Conservation (phyloP, 2,888 invertebrate species). For the Harpalus rufipes region DNA sequence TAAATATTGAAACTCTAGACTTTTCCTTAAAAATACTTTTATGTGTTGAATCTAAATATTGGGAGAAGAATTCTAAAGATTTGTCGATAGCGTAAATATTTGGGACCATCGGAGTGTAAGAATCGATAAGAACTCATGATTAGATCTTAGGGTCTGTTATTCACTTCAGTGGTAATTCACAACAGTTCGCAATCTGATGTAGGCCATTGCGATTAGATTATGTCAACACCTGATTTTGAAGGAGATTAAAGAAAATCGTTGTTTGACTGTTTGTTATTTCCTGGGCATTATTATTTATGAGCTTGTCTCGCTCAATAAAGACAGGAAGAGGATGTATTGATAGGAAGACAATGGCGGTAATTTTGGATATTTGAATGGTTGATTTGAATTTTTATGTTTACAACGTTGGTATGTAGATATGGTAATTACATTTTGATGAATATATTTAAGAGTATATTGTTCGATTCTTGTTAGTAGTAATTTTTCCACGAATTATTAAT, state of each 20-base stretch:
- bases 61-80: slow-evolving; percentile 64
- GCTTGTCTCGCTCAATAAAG: too few relatives aligned
- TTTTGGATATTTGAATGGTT: too few relatives aligned
- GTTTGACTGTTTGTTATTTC: slow-evolving; percentile 31
- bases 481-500: too few relatives aligned
- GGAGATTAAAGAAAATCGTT: slow-evolving; percentile 11
- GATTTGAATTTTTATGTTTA: too few relatives aligned
- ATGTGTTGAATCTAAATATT: slow-evolving; percentile 65
- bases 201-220: slow-evolving; percentile 61
- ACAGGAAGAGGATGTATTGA: too few relatives aligned
- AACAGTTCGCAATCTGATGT: slow-evolving; percentile 50
- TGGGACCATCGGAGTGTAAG: slow-evolving; percentile 45
- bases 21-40: slow-evolving; percentile 67
- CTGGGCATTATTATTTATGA: neutral
- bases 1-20: slow-evolving; percentile 68
- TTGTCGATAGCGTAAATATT: slow-evolving; percentile 62
- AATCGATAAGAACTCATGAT: slow-evolving; percentile 63
- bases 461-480: too few relatives aligned
- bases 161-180: slow-evolving; percentile 59
- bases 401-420: too few relatives aligned
- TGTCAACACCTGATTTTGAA: slow-evolving; percentile 64
- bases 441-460: too few relatives aligned
- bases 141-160: slow-evolving; percentile 28
- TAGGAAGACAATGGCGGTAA: too few relatives aligned
- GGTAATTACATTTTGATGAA: too few relatives aligned